Evolutionary conservation across 2,113 vertebrate genomes (phyloP).

Genomic region (Eleginops maclovinus): DNA sequence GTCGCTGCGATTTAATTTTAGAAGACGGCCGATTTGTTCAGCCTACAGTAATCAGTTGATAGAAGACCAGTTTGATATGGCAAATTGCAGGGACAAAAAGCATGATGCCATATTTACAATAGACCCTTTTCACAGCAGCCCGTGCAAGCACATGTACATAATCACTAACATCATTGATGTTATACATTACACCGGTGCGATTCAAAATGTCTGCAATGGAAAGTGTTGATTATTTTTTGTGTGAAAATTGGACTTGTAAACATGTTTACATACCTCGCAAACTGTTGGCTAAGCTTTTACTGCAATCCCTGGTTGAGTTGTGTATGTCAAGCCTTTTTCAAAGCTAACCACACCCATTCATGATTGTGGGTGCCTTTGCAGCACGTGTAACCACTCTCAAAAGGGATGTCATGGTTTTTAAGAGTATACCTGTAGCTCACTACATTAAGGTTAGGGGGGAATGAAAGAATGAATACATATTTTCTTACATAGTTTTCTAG

Average conservation of each 20-base stretch:
- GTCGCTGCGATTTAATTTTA: background rate
- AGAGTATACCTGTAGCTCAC: background rate
- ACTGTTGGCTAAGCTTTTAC: no score
- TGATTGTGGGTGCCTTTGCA: background rate
- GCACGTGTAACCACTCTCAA: background rate
- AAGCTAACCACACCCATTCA: background rate
- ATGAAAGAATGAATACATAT: no score
- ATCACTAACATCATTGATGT: no score
- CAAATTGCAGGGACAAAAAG: background rate
- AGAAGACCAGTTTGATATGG: background rate
- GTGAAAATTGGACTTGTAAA: background rate
- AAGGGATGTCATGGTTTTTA: background rate
- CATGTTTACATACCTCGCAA: no score
- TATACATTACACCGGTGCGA: no score
- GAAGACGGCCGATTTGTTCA: background rate
- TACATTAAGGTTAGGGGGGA: background rate
- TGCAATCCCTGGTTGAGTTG: no score
- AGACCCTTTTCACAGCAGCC: no score
- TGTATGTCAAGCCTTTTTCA: no score
- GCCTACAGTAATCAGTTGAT: background rate
- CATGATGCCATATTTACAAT: background rate
- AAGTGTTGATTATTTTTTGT: background rate
- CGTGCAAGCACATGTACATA: no score
- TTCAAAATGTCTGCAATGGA: no score
- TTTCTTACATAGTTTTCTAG: no score